These are phyloP conservation scores for Aporophyla lueneburgensis DNA, from an alignment of 2,888 invertebrate genomes.

Conservation along the genomic window DNA sequence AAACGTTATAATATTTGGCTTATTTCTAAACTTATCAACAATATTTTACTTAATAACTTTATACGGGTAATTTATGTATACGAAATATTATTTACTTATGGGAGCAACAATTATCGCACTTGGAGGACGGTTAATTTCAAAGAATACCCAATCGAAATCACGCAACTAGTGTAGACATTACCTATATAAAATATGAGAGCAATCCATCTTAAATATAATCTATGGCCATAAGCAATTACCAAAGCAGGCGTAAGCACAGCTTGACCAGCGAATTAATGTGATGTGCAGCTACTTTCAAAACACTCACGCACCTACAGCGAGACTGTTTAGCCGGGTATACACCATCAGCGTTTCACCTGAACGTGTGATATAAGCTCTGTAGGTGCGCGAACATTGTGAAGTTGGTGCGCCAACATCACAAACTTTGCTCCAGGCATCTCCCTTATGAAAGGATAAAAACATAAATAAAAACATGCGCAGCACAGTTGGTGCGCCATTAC, in stretches of 20 bases:
- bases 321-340: too few species aligned
- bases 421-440: too few species aligned
- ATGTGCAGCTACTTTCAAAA: too few species aligned
- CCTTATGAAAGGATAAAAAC: too few species aligned
- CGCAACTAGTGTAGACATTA: not conserved
- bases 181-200: not conserved
- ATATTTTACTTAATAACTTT: not conserved
- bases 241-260: not conserved
- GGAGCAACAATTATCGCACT: conserved; percentile 17
- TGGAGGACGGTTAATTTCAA: conserved; percentile 24
- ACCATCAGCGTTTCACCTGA: too few species aligned
- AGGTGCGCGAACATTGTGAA: too few species aligned
- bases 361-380: too few species aligned
- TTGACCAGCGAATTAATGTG: not conserved
- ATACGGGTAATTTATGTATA: not conserved
- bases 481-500: too few species aligned
- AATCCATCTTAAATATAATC: not conserved
- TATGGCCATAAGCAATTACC: conserved; percentile 1
- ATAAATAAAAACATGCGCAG: too few species aligned
- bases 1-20: not conserved
- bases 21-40: not conserved
- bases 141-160: not conserved
- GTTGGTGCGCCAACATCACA: too few species aligned
- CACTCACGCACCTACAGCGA: too few species aligned
- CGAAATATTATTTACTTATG: conserved; percentile 9